These are phyloP conservation scores for Laothoe populi DNA, from an alignment of 2,888 invertebrate species.

Conservation along the genomic window DNA sequence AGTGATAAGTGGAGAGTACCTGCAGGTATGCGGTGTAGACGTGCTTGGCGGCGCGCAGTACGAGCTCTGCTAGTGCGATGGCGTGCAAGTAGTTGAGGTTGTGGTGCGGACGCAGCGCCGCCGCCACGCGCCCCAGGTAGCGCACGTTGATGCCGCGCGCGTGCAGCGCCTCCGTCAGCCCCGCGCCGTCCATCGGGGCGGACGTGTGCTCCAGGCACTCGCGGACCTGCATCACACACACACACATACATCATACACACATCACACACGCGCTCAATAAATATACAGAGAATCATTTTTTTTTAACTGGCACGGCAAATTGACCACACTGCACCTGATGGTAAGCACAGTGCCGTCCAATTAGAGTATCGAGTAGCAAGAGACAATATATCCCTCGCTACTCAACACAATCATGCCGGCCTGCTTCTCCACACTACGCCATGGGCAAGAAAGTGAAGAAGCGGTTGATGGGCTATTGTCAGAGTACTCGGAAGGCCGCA, in stretches of 20 bases:
- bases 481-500: too few relatives aligned
- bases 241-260: background rate
- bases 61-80: slow-evolving; percentile 95
- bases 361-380: too few relatives aligned
- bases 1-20: background rate
- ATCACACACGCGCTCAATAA: background rate
- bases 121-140: slow-evolving; percentile 96
- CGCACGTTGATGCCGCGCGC: slow-evolving; percentile 98
- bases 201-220: slow-evolving; percentile 96
- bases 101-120: slow-evolving; percentile 90
- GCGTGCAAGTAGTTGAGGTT: slow-evolving; percentile 94
- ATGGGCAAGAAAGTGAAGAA: too few relatives aligned
- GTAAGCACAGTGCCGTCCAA: too few relatives aligned
- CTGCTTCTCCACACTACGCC: too few relatives aligned
- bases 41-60: slow-evolving; percentile 96
- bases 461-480: too few relatives aligned
- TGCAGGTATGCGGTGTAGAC: slow-evolving; percentile 96
- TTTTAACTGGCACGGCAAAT: too few relatives aligned
- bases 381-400: too few relatives aligned
- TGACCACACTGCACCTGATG: too few relatives aligned
- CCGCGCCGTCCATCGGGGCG: slow-evolving; percentile 97
- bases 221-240: slow-evolving; percentile 87
- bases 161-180: slow-evolving; percentile 96
- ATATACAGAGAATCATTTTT: too few relatives aligned
- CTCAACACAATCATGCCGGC: too few relatives aligned